Conservation (phyloP, 2,888 invertebrate genomes). For the Pseudococcus viburni region DNA sequence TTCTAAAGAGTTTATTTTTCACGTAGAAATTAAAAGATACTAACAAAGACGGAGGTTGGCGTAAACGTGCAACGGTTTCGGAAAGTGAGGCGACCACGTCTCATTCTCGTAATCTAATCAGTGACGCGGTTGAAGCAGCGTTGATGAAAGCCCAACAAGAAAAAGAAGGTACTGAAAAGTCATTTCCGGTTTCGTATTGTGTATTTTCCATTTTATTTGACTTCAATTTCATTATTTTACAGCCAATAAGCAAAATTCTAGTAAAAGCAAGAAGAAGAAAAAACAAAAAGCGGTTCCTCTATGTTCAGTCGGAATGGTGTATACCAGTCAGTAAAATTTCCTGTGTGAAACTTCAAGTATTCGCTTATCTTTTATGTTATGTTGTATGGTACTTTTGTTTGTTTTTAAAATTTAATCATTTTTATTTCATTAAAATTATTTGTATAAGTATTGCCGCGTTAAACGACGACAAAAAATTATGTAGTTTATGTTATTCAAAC, state of each 20-base stretch:
- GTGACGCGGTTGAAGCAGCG: conserved; percentile 63
- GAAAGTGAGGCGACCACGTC: conserved; percentile 50
- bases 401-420: conserved; percentile 49
- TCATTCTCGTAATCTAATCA: conserved; percentile 56
- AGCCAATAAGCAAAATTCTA: conserved; percentile 51
- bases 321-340: conserved; percentile 51
- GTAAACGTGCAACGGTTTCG: conserved; percentile 53
- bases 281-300: conserved; percentile 61
- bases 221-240: not conserved
- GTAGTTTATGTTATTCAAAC: conserved; percentile 12
- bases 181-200: not conserved
- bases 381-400: conserved; percentile 48
- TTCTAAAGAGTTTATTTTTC: not conserved
- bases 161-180: conserved; percentile 56
- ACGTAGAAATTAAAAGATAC: conserved; percentile 63
- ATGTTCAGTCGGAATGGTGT: conserved; percentile 63
- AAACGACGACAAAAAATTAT: conserved; percentile 3
- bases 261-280: conserved; percentile 64
- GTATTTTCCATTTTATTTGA: not conserved
- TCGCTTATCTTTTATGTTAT: conserved; percentile 54
- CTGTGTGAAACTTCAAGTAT: conserved; percentile 22
- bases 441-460: conserved; percentile 40
- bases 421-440: conserved; percentile 47
- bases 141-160: conserved; percentile 58
- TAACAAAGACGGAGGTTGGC: conserved; percentile 43